phyloP scores from a whole-genome alignment of 2,113 vertebrate genomes.

The Sebastes fasciatus region DNA sequence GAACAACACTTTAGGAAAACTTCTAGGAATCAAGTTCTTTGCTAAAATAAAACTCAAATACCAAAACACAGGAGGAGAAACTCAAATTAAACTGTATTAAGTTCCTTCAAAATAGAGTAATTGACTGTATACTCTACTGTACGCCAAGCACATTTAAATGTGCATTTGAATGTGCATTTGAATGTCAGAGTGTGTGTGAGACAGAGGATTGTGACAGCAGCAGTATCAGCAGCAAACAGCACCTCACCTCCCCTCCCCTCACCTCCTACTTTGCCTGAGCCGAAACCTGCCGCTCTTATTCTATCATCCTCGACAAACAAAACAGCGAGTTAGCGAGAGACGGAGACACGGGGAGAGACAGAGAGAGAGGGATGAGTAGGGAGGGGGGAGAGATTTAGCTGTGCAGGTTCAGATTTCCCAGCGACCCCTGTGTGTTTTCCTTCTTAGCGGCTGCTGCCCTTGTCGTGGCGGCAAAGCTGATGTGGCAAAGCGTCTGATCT shows the following conservation, averaged over 20 bases:
- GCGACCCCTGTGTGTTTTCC: constrained; percentile 52
- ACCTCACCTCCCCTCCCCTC: constrained; percentile 7
- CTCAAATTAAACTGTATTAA: too few species aligned
- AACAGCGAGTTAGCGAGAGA: constrained; percentile 36
- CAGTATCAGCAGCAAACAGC: constrained; percentile 56
- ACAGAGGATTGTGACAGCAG: constrained; percentile 35
- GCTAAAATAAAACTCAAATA: background rate
- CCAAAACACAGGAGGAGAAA: background rate
- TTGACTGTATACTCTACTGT: background rate
- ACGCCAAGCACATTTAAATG: background rate
- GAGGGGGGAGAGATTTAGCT: constrained; percentile 41
- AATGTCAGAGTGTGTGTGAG: constrained; percentile 9
- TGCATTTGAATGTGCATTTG: constrained; percentile 29
- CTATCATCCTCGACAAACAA: constrained; percentile 51
- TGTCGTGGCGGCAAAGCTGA: constrained; percentile 32
- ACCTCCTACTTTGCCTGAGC: constrained; percentile 58
- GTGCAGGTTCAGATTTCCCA: constrained; percentile 30
- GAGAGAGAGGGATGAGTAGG: background rate
- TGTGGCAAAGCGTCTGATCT: constrained; percentile 60
- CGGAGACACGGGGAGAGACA: background rate
- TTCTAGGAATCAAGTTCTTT: background rate
- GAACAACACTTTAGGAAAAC: background rate
- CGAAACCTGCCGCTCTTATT: constrained; percentile 46
- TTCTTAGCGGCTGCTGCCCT: constrained; percentile 28
- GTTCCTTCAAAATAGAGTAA: background rate